Evolutionary conservation across 2,888 invertebrate species (phyloP), one percentile per base, ranked within the genome.

Genomic region (Lissocephala sabroskyi): DNA sequence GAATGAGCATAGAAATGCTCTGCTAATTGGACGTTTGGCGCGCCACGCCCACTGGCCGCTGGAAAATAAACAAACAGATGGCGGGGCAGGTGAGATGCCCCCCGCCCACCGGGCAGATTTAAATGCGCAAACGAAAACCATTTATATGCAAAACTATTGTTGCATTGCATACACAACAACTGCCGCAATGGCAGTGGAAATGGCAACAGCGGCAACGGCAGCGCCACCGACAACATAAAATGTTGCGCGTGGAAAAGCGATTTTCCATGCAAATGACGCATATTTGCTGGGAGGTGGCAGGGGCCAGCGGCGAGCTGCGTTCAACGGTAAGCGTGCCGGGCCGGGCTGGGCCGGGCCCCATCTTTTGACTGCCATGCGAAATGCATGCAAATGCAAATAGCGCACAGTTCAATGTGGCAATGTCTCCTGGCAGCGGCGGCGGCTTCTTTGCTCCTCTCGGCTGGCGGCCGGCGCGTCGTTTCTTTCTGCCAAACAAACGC

Each of bases 141-240:
- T 80, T 80, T 80, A 76, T 79, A 80, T 81, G 79, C 80, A 79
- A 81, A 80, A 80, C 76, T 80, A 73, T 81, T 79, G 67, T 76
- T 79, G 65, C 74, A 65, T 63, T 60, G 75, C 80, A 80, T 80
- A 68, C 74, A 40, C 66, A 80, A 79, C 74, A 66, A 63, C 59
- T 71, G 71, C 64, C 63, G 74, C 52, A 56, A 50, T 60, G 64
- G 49, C 49, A 50, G 36, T 36, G 30, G 40, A 19, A 18, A 49
- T 11, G 26, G 10, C 11, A 19, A 26, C 16, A 35, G 35, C 29
- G 32, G 47, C 44, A 49, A 46, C 49, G 40, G 28, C 36, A 40
- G 14, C 32, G 52, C 30, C 41, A 43, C 43, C 40, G 49, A 43
- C 56, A 53, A 30, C 50, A 58, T 59, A 60, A 62, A 67, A 64